Evolutionary conservation across 2,113 vertebrate species (phyloP), one percentile per base, ranked within the genome.

Genomic region (Elachura formosa): DNA sequence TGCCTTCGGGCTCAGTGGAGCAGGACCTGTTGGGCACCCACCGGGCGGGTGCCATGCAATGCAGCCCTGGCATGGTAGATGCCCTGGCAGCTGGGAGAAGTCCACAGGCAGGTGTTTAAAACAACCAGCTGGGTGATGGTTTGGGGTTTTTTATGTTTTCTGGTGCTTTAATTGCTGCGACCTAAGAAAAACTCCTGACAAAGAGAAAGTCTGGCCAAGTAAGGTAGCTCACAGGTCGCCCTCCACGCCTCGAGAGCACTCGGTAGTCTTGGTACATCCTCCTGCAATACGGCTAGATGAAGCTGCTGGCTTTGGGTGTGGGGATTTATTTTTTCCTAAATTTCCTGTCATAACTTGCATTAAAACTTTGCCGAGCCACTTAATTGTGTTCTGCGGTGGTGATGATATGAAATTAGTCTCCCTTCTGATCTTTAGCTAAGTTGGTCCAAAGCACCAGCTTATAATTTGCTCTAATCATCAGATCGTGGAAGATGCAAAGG

Each of bases 311-410:
- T 81, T 62, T 7, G 25, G 89, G 73, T 77, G 80, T 78, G 73
- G 68, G 80, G 91, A 71, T 89, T 81, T 71, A 22, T 74, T 52
- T 66, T 68, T 61, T 33, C 24, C 54, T 34, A 63, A 62, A 77
- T 78, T 86, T 95, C 91, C 33, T 95, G 94, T 89, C 73, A 18
- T 31, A 81, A 96, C 96, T 96, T 93, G 96, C 0, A 1, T 74
- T 71, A 77, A 91, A 94, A 93, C 87, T 96, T 81, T 7, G 89
- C 91, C 87, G 89, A 95, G 93, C 87, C 93, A 94, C 76, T 95
- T 91, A 96, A 95, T 94, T 96, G 93, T 1, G 0, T 63, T 96
- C 91, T 96, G 94, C 2, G 52, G 89, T 43, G 61, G 56, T 55
- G 91, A 87, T 75, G 93, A 96, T 77, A 67, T n/a, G 84, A 93